phyloP scores from a whole-genome alignment of 1,140 invertebrate genomes.

The Penaeus vannamei region DNA sequence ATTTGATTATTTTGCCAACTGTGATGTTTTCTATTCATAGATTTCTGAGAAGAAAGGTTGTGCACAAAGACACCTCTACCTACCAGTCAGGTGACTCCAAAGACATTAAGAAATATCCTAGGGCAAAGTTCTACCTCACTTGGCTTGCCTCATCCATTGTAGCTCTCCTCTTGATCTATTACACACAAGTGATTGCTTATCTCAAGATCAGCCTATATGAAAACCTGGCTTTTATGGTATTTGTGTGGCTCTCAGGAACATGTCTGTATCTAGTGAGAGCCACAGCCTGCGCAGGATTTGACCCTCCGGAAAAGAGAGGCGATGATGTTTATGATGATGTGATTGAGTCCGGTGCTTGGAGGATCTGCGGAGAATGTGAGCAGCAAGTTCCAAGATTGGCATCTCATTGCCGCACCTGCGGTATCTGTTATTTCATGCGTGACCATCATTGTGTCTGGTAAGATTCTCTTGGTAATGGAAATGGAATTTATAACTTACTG shows the following conservation, averaged over 20 bases:
- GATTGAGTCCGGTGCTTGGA: slow-evolving; percentile 58
- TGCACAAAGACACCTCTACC: slow-evolving; percentile 8
- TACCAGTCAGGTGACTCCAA: background rate
- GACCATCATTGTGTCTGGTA: slow-evolving; percentile 62
- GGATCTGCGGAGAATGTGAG: slow-evolving; percentile 51
- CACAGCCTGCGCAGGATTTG: slow-evolving; percentile 58
- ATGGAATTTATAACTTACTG: background rate
- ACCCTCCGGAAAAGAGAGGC: slow-evolving; percentile 25
- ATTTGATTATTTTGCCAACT: slow-evolving; percentile 41
- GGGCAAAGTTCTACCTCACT: slow-evolving; percentile 47
- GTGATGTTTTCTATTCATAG: slow-evolving; percentile 41
- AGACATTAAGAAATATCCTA: slow-evolving; percentile 40
- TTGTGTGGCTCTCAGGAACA: slow-evolving; percentile 42
- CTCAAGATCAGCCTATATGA: slow-evolving; percentile 51
- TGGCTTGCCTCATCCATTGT: slow-evolving; percentile 35
- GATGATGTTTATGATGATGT: slow-evolving; percentile 39
- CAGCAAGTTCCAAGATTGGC: slow-evolving; percentile 53
- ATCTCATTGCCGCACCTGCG: slow-evolving; percentile 53
- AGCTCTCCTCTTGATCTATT: slow-evolving; percentile 46
- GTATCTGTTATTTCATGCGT: slow-evolving; percentile 49
- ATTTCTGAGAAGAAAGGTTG: slow-evolving; percentile 41
- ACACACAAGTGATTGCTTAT: slow-evolving; percentile 51
- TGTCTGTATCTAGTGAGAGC: slow-evolving; percentile 51
- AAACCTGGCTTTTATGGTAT: slow-evolving; percentile 38
- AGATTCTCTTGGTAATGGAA: background rate